Conservation (phyloP, 1,140 invertebrate genomes). For the Anagrus nilaparvatae region DNA sequence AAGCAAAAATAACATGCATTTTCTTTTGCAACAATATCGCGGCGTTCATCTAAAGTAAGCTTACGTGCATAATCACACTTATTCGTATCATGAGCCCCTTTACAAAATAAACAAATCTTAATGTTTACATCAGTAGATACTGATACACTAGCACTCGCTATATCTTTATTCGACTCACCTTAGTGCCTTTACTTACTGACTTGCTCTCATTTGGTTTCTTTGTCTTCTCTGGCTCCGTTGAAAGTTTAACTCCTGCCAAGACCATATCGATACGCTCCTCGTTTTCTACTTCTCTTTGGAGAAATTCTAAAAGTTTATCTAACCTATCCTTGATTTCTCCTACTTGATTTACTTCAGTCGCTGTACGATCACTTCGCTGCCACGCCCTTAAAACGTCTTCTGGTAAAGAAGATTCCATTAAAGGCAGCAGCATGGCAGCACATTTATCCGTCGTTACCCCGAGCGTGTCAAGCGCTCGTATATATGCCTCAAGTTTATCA, state of each 20-base stretch:
- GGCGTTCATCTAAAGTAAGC: conserved; percentile 9
- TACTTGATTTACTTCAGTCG: no score
- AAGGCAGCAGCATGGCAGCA: conserved; percentile 24
- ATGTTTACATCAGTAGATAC: not conserved
- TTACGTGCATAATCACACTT: conserved; percentile 12
- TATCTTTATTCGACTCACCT: conserved; percentile 1
- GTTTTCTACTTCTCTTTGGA: conserved; percentile 18
- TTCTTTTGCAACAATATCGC: conserved; percentile 11
- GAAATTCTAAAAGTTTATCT: conserved; percentile 18
- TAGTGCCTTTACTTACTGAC: not conserved
- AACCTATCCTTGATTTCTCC: not conserved
- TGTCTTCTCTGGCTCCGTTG: not conserved
- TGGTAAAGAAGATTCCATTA: conserved; percentile 30
- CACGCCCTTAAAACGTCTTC: conserved; percentile 22
- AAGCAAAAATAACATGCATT: conserved; percentile 15
- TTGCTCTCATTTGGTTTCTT: not conserved
- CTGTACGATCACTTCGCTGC: conserved; percentile 11
- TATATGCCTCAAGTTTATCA: conserved; percentile 24
- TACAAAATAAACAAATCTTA: not conserved
- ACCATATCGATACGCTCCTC: conserved; percentile 19
- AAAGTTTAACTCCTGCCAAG: conserved; percentile 4
- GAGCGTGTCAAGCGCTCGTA: conserved; percentile 23
- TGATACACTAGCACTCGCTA: no score
- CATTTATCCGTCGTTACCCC: conserved; percentile 23
- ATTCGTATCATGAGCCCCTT: not conserved